phyloP scores from a whole-genome alignment of 2,888 invertebrate species.

The Strigamia transsilvanica region DNA sequence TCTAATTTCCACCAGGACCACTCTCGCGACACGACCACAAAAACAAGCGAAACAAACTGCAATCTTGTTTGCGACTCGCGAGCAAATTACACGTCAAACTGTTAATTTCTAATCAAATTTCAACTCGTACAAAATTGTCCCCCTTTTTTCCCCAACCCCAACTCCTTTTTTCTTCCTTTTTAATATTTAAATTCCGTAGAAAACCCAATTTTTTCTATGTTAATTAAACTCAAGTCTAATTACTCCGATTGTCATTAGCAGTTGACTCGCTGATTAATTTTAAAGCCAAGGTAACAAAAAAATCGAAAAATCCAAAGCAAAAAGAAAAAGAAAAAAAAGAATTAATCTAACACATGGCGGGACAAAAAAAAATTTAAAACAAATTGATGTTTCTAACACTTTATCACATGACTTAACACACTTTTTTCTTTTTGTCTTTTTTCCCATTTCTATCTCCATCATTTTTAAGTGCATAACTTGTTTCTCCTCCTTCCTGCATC shows the following conservation, averaged over 20 bases:
- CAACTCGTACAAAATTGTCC: slow-evolving; percentile 29
- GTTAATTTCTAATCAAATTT: slow-evolving; percentile 52
- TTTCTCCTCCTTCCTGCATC: slow-evolving; percentile 11
- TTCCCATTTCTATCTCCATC: background rate
- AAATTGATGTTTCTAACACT: slow-evolving; percentile 36
- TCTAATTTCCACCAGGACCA: background rate
- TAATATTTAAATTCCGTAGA: background rate
- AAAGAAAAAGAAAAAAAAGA: slow-evolving; percentile 9
- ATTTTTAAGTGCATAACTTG: slow-evolving; percentile 32
- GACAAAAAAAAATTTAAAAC: background rate
- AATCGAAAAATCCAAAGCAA: background rate
- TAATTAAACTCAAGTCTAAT: slow-evolving; percentile 51
- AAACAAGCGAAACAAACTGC: background rate
- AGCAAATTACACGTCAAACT: slow-evolving; percentile 52
- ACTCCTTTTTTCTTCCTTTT: background rate
- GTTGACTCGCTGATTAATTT: slow-evolving; percentile 48
- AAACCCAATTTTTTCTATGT: slow-evolving; percentile 26
- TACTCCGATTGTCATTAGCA: slow-evolving; percentile 52
- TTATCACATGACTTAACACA: slow-evolving; percentile 36
- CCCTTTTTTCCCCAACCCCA: background rate
- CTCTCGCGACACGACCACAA: background rate
- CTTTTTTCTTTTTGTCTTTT: too few relatives aligned
- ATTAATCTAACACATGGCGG: background rate
- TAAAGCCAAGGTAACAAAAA: slow-evolving; percentile 10
- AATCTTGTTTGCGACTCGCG: background rate